phyloP scores from a whole-genome alignment of 2,888 invertebrate genomes.

The Philereme transversata region DNA sequence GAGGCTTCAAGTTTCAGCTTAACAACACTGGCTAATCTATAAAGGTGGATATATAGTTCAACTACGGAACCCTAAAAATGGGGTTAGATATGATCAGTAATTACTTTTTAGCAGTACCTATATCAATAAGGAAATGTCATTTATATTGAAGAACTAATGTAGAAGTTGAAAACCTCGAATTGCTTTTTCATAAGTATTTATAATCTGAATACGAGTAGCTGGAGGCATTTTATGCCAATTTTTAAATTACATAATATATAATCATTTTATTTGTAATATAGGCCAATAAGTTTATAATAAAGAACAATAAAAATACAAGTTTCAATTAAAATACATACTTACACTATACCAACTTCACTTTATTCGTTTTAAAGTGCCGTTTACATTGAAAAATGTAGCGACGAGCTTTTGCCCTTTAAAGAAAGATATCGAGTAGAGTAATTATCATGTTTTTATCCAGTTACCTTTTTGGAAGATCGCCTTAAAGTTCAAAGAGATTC shows the following conservation, averaged over 20 bases:
- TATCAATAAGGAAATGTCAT: constrained; percentile 37
- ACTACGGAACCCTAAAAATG: constrained; percentile 3
- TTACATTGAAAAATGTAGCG: constrained; percentile 17
- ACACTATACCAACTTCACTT: not conserved
- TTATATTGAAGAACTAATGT: constrained; percentile 14
- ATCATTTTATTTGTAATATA: too few relatives aligned
- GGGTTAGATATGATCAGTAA: constrained; percentile 13
- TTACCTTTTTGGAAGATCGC: constrained; percentile 32
- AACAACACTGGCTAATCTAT: too few relatives aligned
- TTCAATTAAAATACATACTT: not conserved
- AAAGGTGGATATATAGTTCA: too few relatives aligned
- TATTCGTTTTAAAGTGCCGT: not conserved
- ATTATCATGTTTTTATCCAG: constrained; percentile 26
- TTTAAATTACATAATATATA: too few relatives aligned
- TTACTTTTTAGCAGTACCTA: constrained; percentile 13
- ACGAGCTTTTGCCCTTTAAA: constrained; percentile 19
- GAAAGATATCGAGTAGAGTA: constrained; percentile 16
- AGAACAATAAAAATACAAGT: too few relatives aligned
- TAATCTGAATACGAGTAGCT: not conserved
- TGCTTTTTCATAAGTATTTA: not conserved
- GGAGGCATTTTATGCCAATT: not conserved
- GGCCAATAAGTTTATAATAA: too few relatives aligned
- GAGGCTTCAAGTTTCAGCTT: too few relatives aligned
- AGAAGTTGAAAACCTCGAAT: constrained; percentile 1
- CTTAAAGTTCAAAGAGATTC: constrained; percentile 34